Percentiles rank a stretch among this genome's conserved stretches.
phyloP scores from a whole-genome alignment of 1,140 invertebrate genomes.

The Cylas formicarius region DNA sequence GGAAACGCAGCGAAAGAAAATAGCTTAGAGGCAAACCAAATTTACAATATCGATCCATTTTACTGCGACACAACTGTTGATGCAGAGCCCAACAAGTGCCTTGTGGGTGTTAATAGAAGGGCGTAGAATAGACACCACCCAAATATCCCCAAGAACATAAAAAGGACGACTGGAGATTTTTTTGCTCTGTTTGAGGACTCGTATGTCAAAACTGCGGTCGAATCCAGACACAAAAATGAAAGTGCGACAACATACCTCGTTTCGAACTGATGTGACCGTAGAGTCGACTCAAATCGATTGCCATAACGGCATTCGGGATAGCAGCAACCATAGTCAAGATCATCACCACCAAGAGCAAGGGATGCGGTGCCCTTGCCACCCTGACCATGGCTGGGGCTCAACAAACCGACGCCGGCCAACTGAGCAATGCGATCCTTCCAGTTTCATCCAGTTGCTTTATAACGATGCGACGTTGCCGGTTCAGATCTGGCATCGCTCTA shows the following conservation, averaged over 20 bases:
- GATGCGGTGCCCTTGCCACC: conserved; percentile 40
- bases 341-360: conserved; percentile 42
- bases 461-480: no score
- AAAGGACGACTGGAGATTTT: no score
- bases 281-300: conserved; percentile 59
- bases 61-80: conserved; percentile 35
- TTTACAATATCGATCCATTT: conserved; percentile 29
- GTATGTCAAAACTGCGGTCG: no score
- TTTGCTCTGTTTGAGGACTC: no score
- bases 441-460: conserved; percentile 22
- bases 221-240: neutral
- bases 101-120: conserved; percentile 6
- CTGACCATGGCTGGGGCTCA: conserved; percentile 37
- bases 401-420: conserved; percentile 21
- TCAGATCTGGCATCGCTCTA: no score
- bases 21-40: conserved; percentile 10
- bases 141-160: no score
- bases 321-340: conserved; percentile 47
- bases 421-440: conserved; percentile 20
- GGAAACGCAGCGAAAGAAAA: no score
- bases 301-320: conserved; percentile 49
- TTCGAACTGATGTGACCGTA: conserved; percentile 59
- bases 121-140: neutral
- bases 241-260: conserved; percentile 49
- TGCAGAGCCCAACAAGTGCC: conserved; percentile 22